Evolutionary conservation across 1,140 invertebrate genomes (phyloP), one percentile per base, ranked within the genome.

Genomic region (Polypedilum vanderplanki): DNA sequence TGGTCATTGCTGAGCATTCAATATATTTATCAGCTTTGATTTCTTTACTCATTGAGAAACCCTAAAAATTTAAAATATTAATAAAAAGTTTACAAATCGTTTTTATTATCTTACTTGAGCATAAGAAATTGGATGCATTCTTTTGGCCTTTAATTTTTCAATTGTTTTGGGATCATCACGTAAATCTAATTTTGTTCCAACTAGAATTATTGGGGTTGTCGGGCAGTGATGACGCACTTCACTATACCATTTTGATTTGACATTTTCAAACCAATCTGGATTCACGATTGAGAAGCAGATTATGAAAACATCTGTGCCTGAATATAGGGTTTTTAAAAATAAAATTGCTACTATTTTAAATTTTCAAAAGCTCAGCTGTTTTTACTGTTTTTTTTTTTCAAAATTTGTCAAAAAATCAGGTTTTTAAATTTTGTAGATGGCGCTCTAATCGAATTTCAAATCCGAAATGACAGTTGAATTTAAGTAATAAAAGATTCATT

Each of bases 161-260:
- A 99, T 93, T 20, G 97, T 99, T 79, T 95, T 94, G 83, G 97
- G 96, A 83, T 99, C 97, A 82, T 99, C 98, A 80, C 98, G 90
- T 74, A 99, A 87, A 88, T 99, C 98, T 57, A 94, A 84, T 82
- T 95, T 95, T 73, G 93, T 95, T 40, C 93, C 93, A 22, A 95
- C 93, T 75, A 95, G 84, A 79, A 95, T 96, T 77, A 95, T 95
- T 75, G 93, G 94, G 75, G 93, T 96, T 76, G 89, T 89, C 3
- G 93, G 93, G 86, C 93, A 95, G 81, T 95, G 93, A 85, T 95
- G 93, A 83, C 93, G 87, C 41, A 95, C 93, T 84, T 95, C 93
- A 7, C 93, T 93, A 83, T 93, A 95, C 94, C 94, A 96, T 87
- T 86, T 86, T 40, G 82, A 82, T 24, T 79, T 79, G 40, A 87